These are phyloP conservation scores for Drosophila differens DNA, from an alignment of 2,888 invertebrate genomes.

Conservation along the genomic window DNA sequence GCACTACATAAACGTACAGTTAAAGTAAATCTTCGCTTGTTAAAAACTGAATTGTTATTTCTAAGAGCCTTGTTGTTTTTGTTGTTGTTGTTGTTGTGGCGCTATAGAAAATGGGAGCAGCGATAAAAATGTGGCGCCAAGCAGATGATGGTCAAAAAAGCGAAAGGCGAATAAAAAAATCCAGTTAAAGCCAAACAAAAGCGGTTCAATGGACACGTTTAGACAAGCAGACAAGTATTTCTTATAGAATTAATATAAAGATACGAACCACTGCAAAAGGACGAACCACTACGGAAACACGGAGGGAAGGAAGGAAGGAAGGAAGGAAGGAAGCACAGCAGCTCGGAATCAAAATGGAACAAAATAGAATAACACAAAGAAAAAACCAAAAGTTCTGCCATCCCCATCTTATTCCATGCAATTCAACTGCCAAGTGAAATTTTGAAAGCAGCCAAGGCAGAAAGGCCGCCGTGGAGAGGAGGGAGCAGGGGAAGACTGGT, in stretches of 20 bases:
- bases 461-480: neutral
- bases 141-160: slow-evolving; percentile 32
- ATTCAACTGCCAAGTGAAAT: slow-evolving; percentile 73
- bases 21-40: neutral
- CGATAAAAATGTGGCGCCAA: slow-evolving; percentile 61
- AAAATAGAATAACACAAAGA: slow-evolving; percentile 1
- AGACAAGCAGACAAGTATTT: slow-evolving; percentile 68
- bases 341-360: neutral
- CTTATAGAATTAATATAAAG: slow-evolving; percentile 79
- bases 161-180: neutral
- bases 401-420: slow-evolving; percentile 52
- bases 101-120: slow-evolving; percentile 38
- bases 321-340: slow-evolving; percentile 19
- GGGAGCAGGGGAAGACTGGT: neutral
- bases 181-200: slow-evolving; percentile 15
- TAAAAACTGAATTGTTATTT: neutral
- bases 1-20: neutral
- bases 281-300: neutral
- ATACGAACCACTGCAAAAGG: slow-evolving; percentile 37
- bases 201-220: slow-evolving; percentile 76
- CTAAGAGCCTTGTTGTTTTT: neutral
- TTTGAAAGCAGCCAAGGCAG: slow-evolving; percentile 33
- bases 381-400: slow-evolving; percentile 31
- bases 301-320: slow-evolving; percentile 21
- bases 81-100: slow-evolving; percentile 10